Evolutionary conservation across 2,888 invertebrate genomes (phyloP).

Genomic region (Neocrepidodera transversa): DNA sequence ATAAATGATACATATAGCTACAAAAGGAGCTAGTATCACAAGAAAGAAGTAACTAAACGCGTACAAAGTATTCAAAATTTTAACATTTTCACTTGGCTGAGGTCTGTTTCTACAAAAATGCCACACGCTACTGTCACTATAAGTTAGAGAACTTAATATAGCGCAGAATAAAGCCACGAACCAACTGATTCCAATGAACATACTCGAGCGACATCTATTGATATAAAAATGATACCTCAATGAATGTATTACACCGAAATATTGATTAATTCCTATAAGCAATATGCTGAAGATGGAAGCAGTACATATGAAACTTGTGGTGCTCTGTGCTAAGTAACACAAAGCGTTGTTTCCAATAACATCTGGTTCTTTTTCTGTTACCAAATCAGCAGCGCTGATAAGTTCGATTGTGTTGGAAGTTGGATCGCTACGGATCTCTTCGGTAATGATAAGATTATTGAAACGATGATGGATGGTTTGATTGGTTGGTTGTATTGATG

Average conservation of each 20-base stretch:
- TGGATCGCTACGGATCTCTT: constrained; percentile 35
- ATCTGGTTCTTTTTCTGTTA: background rate
- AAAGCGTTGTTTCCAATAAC: constrained; percentile 36
- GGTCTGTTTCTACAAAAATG: constrained; percentile 53
- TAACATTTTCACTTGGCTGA: constrained; percentile 36
- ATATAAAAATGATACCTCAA: constrained; percentile 68
- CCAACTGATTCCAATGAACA: constrained; percentile 63
- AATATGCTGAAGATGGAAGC: constrained; percentile 70
- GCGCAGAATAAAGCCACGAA: constrained; percentile 60
- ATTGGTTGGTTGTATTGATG: constrained; percentile 58
- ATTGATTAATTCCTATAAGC: constrained; percentile 70
- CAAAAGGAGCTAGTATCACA: constrained; percentile 64
- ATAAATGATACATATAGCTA: constrained; percentile 77
- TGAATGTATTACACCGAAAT: constrained; percentile 71
- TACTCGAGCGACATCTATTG: constrained; percentile 62
- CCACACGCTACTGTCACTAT: constrained; percentile 61
- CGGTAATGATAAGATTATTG: constrained; percentile 39
- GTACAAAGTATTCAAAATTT: constrained; percentile 60
- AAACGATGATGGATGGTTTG: constrained; percentile 9
- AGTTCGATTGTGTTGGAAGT: constrained; percentile 41
- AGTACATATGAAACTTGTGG: constrained; percentile 66
- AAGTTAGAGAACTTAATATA: constrained; percentile 60
- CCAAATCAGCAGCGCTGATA: constrained; percentile 35
- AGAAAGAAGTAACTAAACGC: constrained; percentile 60
- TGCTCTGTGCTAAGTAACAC: constrained; percentile 66